phyloP scores from a whole-genome alignment of 2,888 invertebrate species.

The Diaphora mendica region DNA sequence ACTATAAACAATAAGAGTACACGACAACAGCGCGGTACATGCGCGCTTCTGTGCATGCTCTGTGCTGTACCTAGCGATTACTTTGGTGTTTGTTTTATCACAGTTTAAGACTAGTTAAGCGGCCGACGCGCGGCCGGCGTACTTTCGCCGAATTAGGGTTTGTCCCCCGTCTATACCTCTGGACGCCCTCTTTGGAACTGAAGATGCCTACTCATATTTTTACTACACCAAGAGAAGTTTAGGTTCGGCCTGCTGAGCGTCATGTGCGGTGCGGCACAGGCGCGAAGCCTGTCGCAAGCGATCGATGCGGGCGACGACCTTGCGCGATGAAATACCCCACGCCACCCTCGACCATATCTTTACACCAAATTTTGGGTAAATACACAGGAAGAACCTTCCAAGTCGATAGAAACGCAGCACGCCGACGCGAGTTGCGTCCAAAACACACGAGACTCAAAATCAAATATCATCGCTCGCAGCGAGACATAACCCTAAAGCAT shows the following conservation, averaged over 20 bases:
- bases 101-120: constrained; percentile 43
- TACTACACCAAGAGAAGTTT: constrained; percentile 63
- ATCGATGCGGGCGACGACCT: constrained; percentile 78
- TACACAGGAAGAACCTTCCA: constrained; percentile 18
- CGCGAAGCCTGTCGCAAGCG: constrained; percentile 62
- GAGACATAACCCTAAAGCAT: not conserved
- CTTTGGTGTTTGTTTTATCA: constrained; percentile 56
- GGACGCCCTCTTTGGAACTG: constrained; percentile 76
- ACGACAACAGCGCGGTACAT: not conserved
- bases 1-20: constrained; percentile 31
- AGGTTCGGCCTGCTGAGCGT: constrained; percentile 67
- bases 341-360: constrained; percentile 30
- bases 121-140: constrained; percentile 44
- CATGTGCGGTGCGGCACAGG: constrained; percentile 57
- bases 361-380: constrained; percentile 40
- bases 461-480: constrained; percentile 4
- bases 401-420: constrained; percentile 27
- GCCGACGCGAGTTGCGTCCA: not conserved
- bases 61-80: constrained; percentile 40
- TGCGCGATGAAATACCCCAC: constrained; percentile 61
- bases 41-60: constrained; percentile 27
- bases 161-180: constrained; percentile 72
- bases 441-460: not conserved
- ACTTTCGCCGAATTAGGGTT: constrained; percentile 52
- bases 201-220: constrained; percentile 63